Percentiles rank a stretch among this genome's conserved stretches.
Evolutionary conservation across 2,797 vertebrate genomes (phyloP).

Genomic region (Sibirionetta formosa): DNA sequence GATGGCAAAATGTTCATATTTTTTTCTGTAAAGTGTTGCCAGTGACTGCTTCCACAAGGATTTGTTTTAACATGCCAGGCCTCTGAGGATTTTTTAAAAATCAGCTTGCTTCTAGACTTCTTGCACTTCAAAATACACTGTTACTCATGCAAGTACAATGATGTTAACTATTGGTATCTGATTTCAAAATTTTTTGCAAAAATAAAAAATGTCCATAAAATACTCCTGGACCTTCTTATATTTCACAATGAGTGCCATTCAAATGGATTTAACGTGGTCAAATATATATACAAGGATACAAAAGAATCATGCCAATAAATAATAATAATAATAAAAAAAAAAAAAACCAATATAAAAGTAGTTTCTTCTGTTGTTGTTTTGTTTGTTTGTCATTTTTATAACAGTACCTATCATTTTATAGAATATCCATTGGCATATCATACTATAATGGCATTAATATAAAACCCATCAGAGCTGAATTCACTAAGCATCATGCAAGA

Average conservation of each 20-base stretch:
- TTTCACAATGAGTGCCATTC: background rate
- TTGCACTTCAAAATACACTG: background rate
- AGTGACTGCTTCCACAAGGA: background rate
- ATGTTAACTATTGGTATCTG: background rate
- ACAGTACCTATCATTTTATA: background rate
- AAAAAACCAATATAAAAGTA: background rate
- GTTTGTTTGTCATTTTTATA: background rate
- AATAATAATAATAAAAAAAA: background rate
- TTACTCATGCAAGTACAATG: background rate
- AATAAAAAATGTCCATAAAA: background rate
- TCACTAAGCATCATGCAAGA: background rate
- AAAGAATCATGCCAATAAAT: background rate
- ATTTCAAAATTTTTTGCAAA: background rate
- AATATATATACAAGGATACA: background rate
- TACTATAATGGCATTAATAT: background rate
- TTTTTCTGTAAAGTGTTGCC: background rate
- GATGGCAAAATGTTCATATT: background rate
- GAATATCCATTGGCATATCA: background rate
- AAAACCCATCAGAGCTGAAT: background rate
- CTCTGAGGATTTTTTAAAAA: background rate
- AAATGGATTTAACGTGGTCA: background rate
- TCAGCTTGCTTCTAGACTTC: background rate
- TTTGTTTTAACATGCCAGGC: background rate
- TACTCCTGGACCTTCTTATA: background rate
- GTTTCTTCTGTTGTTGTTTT: background rate